A percentile compares a stretch with the other conserved stretches of the same genome.
These are phyloP conservation scores for Cheirogaleus major DNA, from an alignment of 2,797 vertebrate genomes.

Conservation along the genomic window DNA sequence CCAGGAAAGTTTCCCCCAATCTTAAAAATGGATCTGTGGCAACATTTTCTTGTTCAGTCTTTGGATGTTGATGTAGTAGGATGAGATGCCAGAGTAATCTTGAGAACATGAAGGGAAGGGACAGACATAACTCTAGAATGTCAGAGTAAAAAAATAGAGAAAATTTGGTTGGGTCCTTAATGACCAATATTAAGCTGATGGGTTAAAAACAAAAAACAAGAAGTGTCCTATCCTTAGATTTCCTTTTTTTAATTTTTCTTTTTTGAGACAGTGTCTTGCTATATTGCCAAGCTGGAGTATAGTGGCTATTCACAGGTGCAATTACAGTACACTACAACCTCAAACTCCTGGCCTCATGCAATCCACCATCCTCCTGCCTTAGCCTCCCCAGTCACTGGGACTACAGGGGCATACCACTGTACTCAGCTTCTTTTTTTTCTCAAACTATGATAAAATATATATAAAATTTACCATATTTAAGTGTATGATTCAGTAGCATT, in stretches of 20 bases:
- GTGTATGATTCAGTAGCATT: not conserved
- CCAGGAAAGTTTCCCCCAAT: not conserved
- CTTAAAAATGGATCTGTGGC: not conserved
- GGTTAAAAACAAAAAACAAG: not conserved
- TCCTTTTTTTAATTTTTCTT: not conserved
- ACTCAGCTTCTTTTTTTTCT: not conserved
- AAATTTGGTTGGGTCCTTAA: not conserved
- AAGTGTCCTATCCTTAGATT: not conserved
- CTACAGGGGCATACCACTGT: not conserved
- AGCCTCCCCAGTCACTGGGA: not conserved
- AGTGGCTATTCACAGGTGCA: not conserved
- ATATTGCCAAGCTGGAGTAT: not conserved
- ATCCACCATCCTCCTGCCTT: too few relatives aligned
- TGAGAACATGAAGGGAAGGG: not conserved
- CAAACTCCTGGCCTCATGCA: not conserved
- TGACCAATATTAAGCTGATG: not conserved
- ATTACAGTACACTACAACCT: not conserved
- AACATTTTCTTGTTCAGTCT: not conserved
- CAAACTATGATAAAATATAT: not conserved
- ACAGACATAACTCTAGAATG: not conserved
- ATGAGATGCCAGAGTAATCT: not conserved
- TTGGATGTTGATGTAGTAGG: not conserved
- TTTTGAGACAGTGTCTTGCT: not conserved
- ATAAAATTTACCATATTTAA: not conserved
- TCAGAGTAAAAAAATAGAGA: conserved; percentile 4